Conservation (phyloP, 2,888 invertebrate genomes). For the Neoitamus cyanurus region DNA sequence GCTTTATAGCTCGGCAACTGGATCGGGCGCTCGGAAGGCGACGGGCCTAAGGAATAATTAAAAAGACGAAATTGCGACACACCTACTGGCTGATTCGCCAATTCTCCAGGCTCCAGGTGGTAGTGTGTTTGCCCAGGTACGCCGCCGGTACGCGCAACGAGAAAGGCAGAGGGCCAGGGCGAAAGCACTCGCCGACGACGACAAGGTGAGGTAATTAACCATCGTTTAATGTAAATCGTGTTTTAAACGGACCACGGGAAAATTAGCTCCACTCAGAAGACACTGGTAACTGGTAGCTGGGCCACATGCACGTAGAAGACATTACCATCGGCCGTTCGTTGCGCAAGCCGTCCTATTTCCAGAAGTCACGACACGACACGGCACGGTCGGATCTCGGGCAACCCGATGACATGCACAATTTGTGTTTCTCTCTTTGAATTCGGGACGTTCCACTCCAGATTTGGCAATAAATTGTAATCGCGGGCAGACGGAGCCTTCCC, state of each 20-base stretch:
- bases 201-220: constrained; percentile 5
- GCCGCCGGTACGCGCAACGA: background rate
- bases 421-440: background rate
- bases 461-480: constrained; percentile 20
- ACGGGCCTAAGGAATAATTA: background rate
- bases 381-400: background rate
- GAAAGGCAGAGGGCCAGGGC: background rate
- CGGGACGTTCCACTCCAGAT: constrained; percentile 3
- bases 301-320: background rate
- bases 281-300: background rate
- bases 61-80: constrained; percentile 19
- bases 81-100: constrained; percentile 4
- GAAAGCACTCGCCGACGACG: background rate
- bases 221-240: constrained; percentile 28
- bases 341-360: background rate
- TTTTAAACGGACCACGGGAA: background rate
- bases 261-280: constrained; percentile 17
- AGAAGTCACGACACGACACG: constrained; percentile 31
- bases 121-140: background rate
- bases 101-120: background rate
- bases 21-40: background rate
- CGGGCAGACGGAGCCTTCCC: background rate
- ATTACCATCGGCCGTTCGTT: background rate
- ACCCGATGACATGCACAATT: constrained; percentile 21
- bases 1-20: background rate